phyloP scores from a whole-genome alignment of 2,113 vertebrate species.

The Sebastes fasciatus region DNA sequence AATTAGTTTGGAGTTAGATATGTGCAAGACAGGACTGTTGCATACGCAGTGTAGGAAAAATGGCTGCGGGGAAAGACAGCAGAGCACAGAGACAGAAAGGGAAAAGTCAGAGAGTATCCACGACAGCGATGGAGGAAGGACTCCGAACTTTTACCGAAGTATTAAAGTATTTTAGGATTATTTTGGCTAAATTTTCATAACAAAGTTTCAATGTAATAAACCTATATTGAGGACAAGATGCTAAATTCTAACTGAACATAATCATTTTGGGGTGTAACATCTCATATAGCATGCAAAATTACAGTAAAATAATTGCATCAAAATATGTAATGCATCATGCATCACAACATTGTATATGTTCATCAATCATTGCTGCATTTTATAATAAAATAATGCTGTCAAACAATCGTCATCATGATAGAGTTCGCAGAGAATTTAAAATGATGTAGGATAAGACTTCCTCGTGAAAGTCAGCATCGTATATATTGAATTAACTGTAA shows the following conservation, averaged over 20 bases:
- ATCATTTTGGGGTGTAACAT: background rate
- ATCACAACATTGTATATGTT: too few relatives aligned
- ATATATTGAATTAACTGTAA: background rate
- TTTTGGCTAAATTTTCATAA: background rate
- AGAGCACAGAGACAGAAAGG: background rate
- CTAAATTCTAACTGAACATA: background rate
- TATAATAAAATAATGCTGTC: background rate
- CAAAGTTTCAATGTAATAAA: background rate
- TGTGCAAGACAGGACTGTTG: background rate
- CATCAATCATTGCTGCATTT: background rate
- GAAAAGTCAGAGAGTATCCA: background rate
- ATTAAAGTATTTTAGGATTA: background rate
- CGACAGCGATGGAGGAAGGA: background rate
- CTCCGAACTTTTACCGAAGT: background rate
- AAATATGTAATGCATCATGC: background rate
- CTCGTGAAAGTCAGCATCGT: background rate
- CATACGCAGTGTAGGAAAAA: background rate
- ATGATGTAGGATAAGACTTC: too few relatives aligned
- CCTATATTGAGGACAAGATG: background rate
- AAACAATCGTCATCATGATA: background rate
- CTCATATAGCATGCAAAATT: background rate
- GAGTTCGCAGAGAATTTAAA: too few relatives aligned
- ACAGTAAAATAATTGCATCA: background rate
- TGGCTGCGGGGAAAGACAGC: background rate
- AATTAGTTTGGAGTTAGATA: conserved; percentile 22